Evolutionary conservation across 2,888 invertebrate genomes (phyloP).

Genomic region (Coenonympha glycerion): DNA sequence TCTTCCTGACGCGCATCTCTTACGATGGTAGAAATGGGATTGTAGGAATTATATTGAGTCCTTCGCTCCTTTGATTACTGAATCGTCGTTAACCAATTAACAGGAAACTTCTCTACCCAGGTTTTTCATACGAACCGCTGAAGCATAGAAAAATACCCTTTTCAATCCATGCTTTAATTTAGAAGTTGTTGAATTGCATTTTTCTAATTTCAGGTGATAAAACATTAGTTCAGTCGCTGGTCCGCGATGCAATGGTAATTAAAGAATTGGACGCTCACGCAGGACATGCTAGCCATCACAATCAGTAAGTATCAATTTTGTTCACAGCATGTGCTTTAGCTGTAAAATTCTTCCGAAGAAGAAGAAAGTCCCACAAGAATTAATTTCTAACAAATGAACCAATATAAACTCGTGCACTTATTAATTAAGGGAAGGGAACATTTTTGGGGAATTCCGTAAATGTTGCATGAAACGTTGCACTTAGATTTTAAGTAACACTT

Average conservation of each 20-base stretch:
- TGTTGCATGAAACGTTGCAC: conserved; percentile 27
- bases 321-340: conserved; percentile 45
- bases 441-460: conserved; percentile 2
- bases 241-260: conserved; percentile 93
- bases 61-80: too few relatives aligned
- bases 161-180: too few relatives aligned
- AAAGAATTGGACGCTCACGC: conserved; percentile 85
- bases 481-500: conserved; percentile 23
- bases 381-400: too few relatives aligned
- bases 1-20: too few relatives aligned
- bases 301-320: conserved; percentile 81
- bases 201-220: conserved; percentile 84
- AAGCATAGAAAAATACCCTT: too few relatives aligned
- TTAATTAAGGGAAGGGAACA: background rate
- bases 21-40: too few relatives aligned
- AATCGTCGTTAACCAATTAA: too few relatives aligned
- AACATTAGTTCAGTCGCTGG: conserved; percentile 90
- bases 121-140: too few relatives aligned
- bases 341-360: conserved; percentile 20
- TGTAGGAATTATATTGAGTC: too few relatives aligned
- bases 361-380: conserved; percentile 3
- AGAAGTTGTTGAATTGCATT: too few relatives aligned
- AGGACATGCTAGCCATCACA: conserved; percentile 81
- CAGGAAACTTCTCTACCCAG: too few relatives aligned
- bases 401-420: too few relatives aligned